Conservation (phyloP, 2,888 invertebrate genomes). For the Xylophagus ater region DNA sequence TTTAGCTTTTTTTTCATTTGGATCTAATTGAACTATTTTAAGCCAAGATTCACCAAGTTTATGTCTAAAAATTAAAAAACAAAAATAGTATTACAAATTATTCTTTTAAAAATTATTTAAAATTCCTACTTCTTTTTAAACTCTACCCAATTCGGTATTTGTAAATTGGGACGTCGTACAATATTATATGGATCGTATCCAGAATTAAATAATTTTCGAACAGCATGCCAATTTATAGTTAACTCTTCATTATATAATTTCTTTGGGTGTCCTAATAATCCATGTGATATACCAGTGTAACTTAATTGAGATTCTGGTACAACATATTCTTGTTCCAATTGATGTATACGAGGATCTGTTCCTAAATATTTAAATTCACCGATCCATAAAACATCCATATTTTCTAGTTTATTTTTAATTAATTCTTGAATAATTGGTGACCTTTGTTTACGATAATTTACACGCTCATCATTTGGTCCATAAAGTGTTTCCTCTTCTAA, state of each 20-base stretch:
- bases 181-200: slow-evolving; percentile 32
- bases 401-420: slow-evolving; percentile 21
- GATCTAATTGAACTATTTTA: too few species aligned
- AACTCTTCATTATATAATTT: slow-evolving; percentile 30
- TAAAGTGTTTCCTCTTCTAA: slow-evolving; percentile 29
- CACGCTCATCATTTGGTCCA: slow-evolving; percentile 27
- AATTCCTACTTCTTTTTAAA: slow-evolving; percentile 10
- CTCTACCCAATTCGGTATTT: slow-evolving; percentile 13
- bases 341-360: slow-evolving; percentile 27
- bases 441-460: slow-evolving; percentile 31
- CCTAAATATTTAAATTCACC: slow-evolving; percentile 35
- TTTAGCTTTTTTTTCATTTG: too few species aligned
- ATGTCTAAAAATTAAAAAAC: slow-evolving; percentile 6
- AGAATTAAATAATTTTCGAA: slow-evolving; percentile 25
- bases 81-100: neutral
- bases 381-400: slow-evolving; percentile 34
- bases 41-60: slow-evolving; percentile 3
- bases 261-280: slow-evolving; percentile 34
- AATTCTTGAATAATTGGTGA: slow-evolving; percentile 35
- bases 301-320: slow-evolving; percentile 30
- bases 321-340: slow-evolving; percentile 32
- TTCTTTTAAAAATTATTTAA: neutral
- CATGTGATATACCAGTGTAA: slow-evolving; percentile 30
- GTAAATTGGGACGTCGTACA: slow-evolving; percentile 25
- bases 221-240: slow-evolving; percentile 26